Percentiles rank a stretch among this genome's conserved stretches.
Conservation (phyloP, 2,888 invertebrate species). For the Eulithis testata region DNA sequence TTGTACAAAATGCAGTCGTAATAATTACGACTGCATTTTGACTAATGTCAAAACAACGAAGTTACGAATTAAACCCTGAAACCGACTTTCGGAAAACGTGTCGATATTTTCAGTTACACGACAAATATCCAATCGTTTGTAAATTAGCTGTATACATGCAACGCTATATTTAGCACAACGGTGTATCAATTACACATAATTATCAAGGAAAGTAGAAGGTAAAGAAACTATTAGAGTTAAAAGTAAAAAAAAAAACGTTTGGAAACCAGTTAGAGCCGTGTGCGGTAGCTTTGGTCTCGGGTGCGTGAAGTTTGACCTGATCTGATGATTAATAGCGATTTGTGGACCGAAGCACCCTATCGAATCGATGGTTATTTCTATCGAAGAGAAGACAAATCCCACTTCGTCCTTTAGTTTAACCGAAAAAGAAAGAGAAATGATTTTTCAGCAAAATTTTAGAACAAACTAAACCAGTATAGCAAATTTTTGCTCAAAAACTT, state of each 20-base stretch:
- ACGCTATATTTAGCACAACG: conserved; percentile 20
- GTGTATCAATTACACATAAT: conserved; percentile 32
- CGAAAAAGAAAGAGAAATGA: too few relatives aligned
- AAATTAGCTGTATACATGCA: conserved; percentile 24
- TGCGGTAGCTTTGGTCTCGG: conserved; percentile 24
- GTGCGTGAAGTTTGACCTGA: conserved; percentile 25
- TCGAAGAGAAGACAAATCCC: too few relatives aligned
- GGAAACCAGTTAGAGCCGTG: conserved; percentile 34
- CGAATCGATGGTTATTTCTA: too few relatives aligned
- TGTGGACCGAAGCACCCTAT: background rate
- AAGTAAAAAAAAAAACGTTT: conserved; percentile 36
- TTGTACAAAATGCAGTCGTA: background rate
- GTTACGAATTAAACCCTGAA: background rate
- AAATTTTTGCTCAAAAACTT: too few relatives aligned
- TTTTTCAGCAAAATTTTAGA: too few relatives aligned
- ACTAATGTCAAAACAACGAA: too few relatives aligned
- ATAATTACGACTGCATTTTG: too few relatives aligned
- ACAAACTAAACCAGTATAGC: too few relatives aligned
- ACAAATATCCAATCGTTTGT: conserved; percentile 9
- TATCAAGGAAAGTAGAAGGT: conserved; percentile 31
- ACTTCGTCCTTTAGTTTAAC: too few relatives aligned
- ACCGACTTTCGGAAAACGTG: conserved; percentile 6
- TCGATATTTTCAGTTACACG: conserved; percentile 8
- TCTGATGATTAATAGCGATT: conserved; percentile 14
- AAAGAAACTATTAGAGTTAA: conserved; percentile 37